Evolutionary conservation across 2,888 invertebrate species (phyloP).

Genomic region (Napeogenes inachia): DNA sequence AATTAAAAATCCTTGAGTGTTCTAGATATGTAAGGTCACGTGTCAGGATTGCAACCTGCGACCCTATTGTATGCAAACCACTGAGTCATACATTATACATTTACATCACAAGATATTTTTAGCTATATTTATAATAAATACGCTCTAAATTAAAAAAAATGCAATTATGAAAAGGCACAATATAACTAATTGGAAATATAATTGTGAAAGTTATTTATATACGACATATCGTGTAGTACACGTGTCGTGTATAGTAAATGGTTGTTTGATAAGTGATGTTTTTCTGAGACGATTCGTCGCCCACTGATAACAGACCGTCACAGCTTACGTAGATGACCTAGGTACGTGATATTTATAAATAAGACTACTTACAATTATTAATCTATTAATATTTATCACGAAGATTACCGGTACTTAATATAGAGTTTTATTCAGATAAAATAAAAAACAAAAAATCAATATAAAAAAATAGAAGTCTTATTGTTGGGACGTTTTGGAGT

Average conservation of each 20-base stretch:
- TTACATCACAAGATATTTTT: neutral
- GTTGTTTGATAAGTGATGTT: conserved; percentile 15
- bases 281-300: conserved; percentile 30
- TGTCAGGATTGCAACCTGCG: conserved; percentile 44
- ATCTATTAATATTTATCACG: too few relatives aligned
- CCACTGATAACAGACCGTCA: conserved; percentile 22
- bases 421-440: too few relatives aligned
- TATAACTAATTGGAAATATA: too few relatives aligned
- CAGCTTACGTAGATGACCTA: neutral
- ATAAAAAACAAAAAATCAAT: too few relatives aligned
- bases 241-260: conserved; percentile 17
- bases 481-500: too few relatives aligned
- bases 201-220: conserved; percentile 4
- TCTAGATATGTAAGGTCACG: conserved; percentile 22
- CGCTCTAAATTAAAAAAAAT: too few relatives aligned
- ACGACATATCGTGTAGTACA: conserved; percentile 8
- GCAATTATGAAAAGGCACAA: too few relatives aligned
- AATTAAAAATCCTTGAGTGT: conserved; percentile 21
- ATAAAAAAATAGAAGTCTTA: too few relatives aligned
- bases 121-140: conserved; percentile 1
- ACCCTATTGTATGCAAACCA: conserved; percentile 55
- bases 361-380: too few relatives aligned
- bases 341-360: too few relatives aligned
- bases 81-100: conserved; percentile 39
- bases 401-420: too few relatives aligned